Conservation (phyloP, 2,113 vertebrate genomes). For the Okapia johnstoni region DNA sequence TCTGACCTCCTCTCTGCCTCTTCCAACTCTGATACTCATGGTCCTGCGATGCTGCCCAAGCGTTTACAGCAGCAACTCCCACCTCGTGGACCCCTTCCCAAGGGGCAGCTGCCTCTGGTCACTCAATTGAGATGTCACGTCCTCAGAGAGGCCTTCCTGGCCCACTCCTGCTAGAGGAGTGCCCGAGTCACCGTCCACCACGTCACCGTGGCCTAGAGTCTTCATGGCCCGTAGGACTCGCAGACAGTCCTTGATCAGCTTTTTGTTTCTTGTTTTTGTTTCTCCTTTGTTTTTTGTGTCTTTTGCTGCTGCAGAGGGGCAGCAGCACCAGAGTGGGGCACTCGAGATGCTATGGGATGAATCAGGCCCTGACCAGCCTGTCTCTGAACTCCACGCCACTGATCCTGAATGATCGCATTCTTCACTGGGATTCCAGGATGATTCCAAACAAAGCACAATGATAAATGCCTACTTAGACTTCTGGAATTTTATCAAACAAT, state of each 20-base stretch:
- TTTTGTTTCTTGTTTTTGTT: neutral
- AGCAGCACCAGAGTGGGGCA: fast-evolving
- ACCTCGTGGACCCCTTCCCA: neutral
- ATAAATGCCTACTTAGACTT: neutral
- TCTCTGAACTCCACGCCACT: neutral
- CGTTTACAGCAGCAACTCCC: neutral
- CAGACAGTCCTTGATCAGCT: neutral
- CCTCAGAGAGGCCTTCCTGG: neutral
- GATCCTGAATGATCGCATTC: neutral
- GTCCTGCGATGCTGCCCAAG: neutral
- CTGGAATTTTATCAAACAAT: neutral
- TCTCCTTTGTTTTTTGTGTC: neutral
- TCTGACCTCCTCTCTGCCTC: neutral
- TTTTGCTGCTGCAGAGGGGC: fast-evolving
- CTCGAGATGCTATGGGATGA: no score
- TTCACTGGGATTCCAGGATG: neutral
- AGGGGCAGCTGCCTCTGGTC: neutral
- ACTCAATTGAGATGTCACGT: neutral
- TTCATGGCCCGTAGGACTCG: fast-evolving
- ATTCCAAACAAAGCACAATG: neutral
- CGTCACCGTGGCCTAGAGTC: fast-evolving
- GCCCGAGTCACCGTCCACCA: no score
- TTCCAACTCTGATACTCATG: neutral
- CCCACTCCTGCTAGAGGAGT: neutral
- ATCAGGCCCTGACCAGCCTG: neutral